Percentiles rank a stretch among this genome's conserved stretches.
Conservation (phyloP, 1,140 invertebrate genomes). For the Drosophila tropicalis region DNA sequence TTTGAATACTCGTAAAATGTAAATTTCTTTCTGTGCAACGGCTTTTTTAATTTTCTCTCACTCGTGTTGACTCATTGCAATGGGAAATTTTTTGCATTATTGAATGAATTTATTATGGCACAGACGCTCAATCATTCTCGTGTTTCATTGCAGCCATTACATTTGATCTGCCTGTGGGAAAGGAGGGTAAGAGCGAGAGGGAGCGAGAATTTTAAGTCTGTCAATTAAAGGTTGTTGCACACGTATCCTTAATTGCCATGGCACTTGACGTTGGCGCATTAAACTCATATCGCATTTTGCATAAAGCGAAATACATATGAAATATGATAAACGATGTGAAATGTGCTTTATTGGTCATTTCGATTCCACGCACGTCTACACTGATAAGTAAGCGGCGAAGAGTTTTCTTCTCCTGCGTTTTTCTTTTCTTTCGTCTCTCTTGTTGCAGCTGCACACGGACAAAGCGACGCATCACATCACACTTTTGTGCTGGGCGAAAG, state of each 20-base stretch:
- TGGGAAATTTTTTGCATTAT: background rate
- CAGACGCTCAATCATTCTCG: background rate
- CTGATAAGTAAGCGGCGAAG: constrained; percentile 27
- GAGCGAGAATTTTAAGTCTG: constrained; percentile 3
- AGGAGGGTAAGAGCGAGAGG: too few relatives aligned
- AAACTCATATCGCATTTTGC: constrained; percentile 42
- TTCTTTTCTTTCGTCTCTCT: background rate
- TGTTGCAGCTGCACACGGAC: constrained; percentile 1
- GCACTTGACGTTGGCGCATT: constrained; percentile 36
- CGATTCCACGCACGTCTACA: constrained; percentile 27
- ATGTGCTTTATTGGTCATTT: constrained; percentile 40
- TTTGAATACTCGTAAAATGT: background rate
- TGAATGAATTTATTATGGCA: background rate
- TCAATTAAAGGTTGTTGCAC: constrained; percentile 12
- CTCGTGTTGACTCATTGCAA: background rate
- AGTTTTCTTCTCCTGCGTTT: background rate
- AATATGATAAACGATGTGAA: constrained; percentile 53
- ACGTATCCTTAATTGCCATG: constrained; percentile 34
- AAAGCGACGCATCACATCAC: background rate
- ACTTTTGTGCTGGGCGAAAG: constrained; percentile 14
- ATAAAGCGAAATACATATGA: constrained; percentile 33
- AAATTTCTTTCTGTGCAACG: background rate
- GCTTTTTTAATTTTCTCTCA: background rate
- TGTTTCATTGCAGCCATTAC: background rate
- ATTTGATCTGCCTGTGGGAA: background rate